These are phyloP conservation scores for Anser cygnoides DNA, from an alignment of 2,113 vertebrate genomes.

Conservation along the genomic window DNA sequence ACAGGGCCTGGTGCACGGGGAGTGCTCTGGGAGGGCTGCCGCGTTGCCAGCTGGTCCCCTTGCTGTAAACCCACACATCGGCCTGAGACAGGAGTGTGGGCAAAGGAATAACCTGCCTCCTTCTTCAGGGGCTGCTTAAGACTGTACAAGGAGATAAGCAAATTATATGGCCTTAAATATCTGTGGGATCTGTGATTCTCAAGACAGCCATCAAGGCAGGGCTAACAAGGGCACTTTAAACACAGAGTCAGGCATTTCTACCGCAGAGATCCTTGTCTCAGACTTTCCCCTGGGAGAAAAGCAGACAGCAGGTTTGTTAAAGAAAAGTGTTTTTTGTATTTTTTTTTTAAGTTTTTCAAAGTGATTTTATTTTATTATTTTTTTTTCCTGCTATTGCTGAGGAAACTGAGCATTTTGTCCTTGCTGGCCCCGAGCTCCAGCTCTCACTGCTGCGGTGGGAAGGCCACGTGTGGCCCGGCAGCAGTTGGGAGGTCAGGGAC, in stretches of 20 bases:
- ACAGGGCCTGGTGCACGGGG: rapidly evolving
- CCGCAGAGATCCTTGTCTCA: constrained; percentile 52
- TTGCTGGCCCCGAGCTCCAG: neutral
- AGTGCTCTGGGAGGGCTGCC: neutral
- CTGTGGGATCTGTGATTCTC: constrained; percentile 44
- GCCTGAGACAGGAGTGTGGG: neutral
- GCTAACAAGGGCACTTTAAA: constrained; percentile 60
- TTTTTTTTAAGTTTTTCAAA: constrained; percentile 22
- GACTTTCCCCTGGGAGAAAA: constrained; percentile 41
- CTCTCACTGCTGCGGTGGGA: neutral
- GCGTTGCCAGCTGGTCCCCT: neutral
- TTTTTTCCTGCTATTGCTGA: constrained; percentile 38
- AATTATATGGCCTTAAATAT: constrained; percentile 55
- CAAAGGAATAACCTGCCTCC: neutral
- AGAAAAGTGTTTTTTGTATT: neutral
- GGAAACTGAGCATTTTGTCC: constrained; percentile 36
- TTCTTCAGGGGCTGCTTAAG: constrained; percentile 20
- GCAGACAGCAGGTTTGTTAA: constrained; percentile 47
- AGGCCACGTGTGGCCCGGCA: rapidly evolving
- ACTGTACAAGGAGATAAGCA: constrained; percentile 48
- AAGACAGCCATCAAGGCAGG: constrained; percentile 35
- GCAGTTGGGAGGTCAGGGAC: rapidly evolving
- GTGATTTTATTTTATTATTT: neutral
- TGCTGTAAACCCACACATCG: neutral
- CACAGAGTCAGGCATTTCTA: constrained; percentile 41